Evolutionary conservation across 2,113 vertebrate species (phyloP).

Genomic region (Oophaga pumilio): DNA sequence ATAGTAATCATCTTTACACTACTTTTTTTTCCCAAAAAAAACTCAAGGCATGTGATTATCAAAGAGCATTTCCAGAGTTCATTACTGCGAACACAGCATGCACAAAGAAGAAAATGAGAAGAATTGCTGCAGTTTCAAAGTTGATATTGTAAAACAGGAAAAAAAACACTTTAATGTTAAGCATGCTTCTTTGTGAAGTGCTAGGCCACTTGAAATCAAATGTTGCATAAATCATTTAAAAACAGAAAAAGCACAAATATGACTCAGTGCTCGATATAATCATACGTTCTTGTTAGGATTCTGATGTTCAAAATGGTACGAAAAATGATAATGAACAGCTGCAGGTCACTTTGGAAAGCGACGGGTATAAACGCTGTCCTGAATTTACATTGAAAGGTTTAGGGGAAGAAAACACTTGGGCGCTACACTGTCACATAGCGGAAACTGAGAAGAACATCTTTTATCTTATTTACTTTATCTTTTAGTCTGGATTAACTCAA

Average conservation of each 20-base stretch:
- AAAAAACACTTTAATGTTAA: conserved; percentile 63
- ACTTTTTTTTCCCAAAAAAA: conserved; percentile 69
- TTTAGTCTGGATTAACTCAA: neutral
- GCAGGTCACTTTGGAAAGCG: conserved; percentile 31
- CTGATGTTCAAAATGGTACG: conserved; percentile 39
- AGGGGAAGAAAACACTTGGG: neutral
- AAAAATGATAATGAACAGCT: conserved; percentile 46
- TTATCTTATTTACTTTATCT: neutral
- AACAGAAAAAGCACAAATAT: conserved; percentile 42
- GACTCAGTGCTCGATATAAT: conserved; percentile 40
- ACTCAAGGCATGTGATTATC: conserved; percentile 71
- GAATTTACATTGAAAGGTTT: conserved; percentile 39
- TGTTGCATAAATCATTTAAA: conserved; percentile 50
- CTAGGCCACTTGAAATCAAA: conserved; percentile 47
- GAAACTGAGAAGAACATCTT: neutral
- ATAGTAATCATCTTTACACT: conserved; percentile 59
- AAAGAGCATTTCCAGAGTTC: conserved; percentile 70
- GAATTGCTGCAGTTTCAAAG: conserved; percentile 67
- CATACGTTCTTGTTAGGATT: conserved; percentile 42
- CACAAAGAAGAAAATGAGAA: conserved; percentile 50
- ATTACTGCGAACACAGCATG: conserved; percentile 60
- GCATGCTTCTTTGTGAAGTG: conserved; percentile 49
- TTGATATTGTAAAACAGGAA: conserved; percentile 66
- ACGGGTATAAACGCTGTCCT: conserved; percentile 12
- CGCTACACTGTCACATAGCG: neutral